A percentile compares a stretch with the other conserved stretches of the same genome.
These are phyloP conservation scores for Phalacrocorax aristotelis DNA, from an alignment of 2,113 vertebrate species.

Conservation along the genomic window DNA sequence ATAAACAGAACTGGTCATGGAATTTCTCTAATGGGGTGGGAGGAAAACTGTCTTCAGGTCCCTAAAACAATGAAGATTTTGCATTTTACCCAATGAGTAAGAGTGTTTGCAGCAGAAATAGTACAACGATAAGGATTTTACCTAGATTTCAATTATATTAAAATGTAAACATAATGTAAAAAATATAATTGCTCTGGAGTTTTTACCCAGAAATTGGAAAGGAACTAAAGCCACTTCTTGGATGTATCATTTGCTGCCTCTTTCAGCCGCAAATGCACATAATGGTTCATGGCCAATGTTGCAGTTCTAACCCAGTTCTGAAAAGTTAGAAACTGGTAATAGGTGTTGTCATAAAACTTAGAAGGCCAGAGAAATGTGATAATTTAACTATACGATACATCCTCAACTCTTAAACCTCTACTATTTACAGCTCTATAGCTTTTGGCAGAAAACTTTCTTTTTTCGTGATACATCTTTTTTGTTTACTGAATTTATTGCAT, in stretches of 20 bases:
- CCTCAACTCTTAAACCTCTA: neutral
- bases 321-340: neutral
- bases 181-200: neutral
- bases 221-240: neutral
- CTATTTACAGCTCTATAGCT: neutral
- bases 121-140: neutral
- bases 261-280: neutral
- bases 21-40: neutral
- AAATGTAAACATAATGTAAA: neutral
- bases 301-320: neutral
- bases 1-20: neutral
- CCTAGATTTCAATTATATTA: neutral
- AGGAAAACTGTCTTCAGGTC: neutral
- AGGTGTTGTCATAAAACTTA: neutral
- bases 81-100: neutral
- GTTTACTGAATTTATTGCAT: neutral
- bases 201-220: neutral
- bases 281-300: fast-evolving
- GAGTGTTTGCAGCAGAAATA: neutral
- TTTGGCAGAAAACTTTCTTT: neutral
- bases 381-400: neutral
- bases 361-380: neutral
- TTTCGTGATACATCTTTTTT: neutral
- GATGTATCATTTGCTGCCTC: neutral
- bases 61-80: neutral